Percentiles rank a stretch among this genome's conserved stretches.
Conservation (phyloP, 2,797 vertebrate species). For the Poecilia picta region DNA sequence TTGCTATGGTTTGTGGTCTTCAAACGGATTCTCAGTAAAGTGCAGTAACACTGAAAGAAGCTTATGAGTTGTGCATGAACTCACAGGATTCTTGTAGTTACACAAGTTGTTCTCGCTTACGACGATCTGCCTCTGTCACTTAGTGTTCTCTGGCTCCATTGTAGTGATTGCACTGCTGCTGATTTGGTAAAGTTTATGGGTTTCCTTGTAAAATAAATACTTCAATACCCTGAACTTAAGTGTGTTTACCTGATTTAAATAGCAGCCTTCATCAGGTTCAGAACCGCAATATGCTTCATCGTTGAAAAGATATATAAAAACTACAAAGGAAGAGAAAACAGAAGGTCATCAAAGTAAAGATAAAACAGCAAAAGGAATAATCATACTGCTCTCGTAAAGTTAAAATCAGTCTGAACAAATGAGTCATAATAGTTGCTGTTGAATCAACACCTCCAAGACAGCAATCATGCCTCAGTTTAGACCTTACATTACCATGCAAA, state of each 20-base stretch:
- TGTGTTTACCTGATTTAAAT: neutral
- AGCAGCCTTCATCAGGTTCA: neutral
- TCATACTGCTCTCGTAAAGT: neutral
- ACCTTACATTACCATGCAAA: neutral
- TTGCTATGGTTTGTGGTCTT: constrained; percentile 71
- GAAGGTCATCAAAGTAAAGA: neutral
- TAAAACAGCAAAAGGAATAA: neutral
- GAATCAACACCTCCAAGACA: neutral
- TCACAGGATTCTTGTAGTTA: constrained; percentile 20
- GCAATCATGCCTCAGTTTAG: neutral
- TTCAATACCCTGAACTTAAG: neutral
- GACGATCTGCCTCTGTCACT: constrained; percentile 20
- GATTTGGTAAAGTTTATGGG: constrained; percentile 13
- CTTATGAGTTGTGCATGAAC: constrained; percentile 21
- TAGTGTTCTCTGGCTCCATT: neutral
- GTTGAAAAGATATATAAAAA: neutral
- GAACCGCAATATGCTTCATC: neutral
- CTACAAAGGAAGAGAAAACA: neutral
- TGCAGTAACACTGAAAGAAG: constrained; percentile 28
- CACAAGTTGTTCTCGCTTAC: neutral
- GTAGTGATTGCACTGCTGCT: constrained; percentile 9
- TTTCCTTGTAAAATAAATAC: neutral
- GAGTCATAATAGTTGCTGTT: neutral
- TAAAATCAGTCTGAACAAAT: neutral
- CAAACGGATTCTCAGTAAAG: constrained; percentile 43